These are phyloP conservation scores for Urophycis tenuis DNA, from an alignment of 2,797 vertebrate species.

Conservation along the genomic window DNA sequence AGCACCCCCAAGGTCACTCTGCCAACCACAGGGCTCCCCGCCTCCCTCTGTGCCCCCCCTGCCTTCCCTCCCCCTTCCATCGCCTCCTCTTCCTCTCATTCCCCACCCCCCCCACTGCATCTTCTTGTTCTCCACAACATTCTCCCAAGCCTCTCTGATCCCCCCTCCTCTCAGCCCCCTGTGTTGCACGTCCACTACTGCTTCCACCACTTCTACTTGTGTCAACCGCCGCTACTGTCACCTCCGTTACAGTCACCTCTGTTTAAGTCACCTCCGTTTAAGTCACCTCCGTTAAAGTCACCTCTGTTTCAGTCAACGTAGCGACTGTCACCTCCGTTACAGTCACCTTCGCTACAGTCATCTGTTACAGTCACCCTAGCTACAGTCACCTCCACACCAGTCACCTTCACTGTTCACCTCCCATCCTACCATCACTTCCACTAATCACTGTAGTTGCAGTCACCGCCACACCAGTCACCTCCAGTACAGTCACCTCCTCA, in stretches of 20 bases:
- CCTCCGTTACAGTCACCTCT: conserved; percentile 13
- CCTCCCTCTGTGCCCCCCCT: conserved; percentile 46
- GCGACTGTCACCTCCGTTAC: not conserved
- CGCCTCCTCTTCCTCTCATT: not conserved
- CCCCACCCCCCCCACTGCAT: not conserved
- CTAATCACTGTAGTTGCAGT: no score
- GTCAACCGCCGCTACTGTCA: conserved; percentile 38
- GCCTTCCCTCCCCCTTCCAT: conserved; percentile 23
- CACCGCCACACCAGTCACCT: no score
- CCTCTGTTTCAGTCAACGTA: no score
- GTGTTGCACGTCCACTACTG: conserved; percentile 53
- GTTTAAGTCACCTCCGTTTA: conserved; percentile 37
- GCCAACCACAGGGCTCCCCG: conserved; percentile 64
- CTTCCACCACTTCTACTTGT: conserved; percentile 56
- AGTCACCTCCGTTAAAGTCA: conserved; percentile 35
- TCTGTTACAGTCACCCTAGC: not conserved
- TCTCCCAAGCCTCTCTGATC: conserved; percentile 30
- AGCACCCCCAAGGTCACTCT: conserved; percentile 74
- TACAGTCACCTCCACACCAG: not conserved
- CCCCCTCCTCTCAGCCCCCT: conserved; percentile 43
- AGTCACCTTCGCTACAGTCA: not conserved
- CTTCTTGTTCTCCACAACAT: conserved; percentile 34
- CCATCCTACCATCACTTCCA: no score
- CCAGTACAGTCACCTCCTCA: no score
- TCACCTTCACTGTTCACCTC: no score